Base-by-base conservation (phyloP, 2,888 invertebrate species). In the Nemotelus pantherinus region DNA sequence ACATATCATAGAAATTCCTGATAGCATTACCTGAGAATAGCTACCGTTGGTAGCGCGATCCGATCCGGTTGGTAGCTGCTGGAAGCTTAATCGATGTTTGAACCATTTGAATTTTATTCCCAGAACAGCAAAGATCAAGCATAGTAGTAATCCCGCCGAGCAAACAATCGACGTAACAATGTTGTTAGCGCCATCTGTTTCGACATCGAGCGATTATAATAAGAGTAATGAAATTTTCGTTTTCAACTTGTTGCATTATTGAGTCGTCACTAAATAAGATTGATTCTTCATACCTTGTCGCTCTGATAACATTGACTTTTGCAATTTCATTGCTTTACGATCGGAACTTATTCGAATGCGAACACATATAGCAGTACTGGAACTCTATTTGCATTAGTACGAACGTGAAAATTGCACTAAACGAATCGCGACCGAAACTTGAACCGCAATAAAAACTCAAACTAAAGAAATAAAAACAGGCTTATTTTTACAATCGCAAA, bases 91-190 rank as follows among this genome's bases (percentile, higher is more conserved):
- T 9, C 88, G 85, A 45, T 88, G 89, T 67, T 88, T 86, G 82
- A 90, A 90, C 85, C 89, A 88, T 83, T 87, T 88, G 25, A 89
- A 82, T 81, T 88, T 88, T 41, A 89, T 86, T 67, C 88, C 88
- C 77, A 88, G 77, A 78, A 87, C 80, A 0, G 83, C 81, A 3
- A 84, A 81, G 3, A 87, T 81, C 75, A 87, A 81, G 65, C 85
- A 83, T 43, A 84, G 44, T 76, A 85, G 74, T 76, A 79, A 57
- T 70, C 79, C 80, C 9, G 81, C 80, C 71, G 81, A 79, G 57
- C 68, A 67, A 47, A 65, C 55, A 5, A 76, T 5, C 50, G 74
- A 74, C 44, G 68, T 77, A 25, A 67, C 25, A 45, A 77, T 47
- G 55, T 65, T 48, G 48, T 43, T 65, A 58, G 45, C 50, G 44